Conservation (phyloP, 2,797 vertebrate genomes). For the Gallirallus australis region DNA sequence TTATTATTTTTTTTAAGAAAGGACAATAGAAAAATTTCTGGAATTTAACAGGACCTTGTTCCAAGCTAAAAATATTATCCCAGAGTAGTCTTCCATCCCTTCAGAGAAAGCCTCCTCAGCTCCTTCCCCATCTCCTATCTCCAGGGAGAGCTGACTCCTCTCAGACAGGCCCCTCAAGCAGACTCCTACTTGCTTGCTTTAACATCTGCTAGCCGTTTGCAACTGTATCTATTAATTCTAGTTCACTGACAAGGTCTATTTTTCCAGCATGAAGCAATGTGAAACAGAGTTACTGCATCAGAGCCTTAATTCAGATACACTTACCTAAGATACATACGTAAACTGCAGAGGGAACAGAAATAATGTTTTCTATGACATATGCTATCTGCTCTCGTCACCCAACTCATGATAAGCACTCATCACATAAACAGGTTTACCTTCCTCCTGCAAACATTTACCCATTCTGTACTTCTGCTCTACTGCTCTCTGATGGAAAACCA, state of each 20-base stretch:
- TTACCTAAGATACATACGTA: not conserved
- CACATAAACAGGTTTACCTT: constrained; percentile 14
- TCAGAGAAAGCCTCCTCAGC: not conserved
- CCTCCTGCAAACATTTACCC: constrained; percentile 30
- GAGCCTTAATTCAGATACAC: not conserved
- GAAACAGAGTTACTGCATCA: not conserved
- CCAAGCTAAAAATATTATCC: not conserved
- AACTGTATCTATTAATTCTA: not conserved
- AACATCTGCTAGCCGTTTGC: not conserved
- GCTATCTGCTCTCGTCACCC: not conserved
- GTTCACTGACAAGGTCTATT: not conserved
- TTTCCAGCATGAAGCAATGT: not conserved
- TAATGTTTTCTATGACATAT: not conserved
- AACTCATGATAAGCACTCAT: not conserved
- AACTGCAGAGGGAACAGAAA: not conserved
- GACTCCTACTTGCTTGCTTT: not conserved
- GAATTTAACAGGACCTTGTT: not conserved
- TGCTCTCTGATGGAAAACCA: not conserved
- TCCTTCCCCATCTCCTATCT: not conserved
- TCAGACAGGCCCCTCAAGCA: not conserved
- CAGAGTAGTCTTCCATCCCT: not conserved
- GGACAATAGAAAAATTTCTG: not conserved
- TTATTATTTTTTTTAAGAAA: not conserved
- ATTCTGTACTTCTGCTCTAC: not conserved
- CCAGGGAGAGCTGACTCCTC: not conserved